These are phyloP conservation scores for Oligia fasciuncula DNA, from an alignment of 2,888 invertebrate species.

Conservation along the genomic window DNA sequence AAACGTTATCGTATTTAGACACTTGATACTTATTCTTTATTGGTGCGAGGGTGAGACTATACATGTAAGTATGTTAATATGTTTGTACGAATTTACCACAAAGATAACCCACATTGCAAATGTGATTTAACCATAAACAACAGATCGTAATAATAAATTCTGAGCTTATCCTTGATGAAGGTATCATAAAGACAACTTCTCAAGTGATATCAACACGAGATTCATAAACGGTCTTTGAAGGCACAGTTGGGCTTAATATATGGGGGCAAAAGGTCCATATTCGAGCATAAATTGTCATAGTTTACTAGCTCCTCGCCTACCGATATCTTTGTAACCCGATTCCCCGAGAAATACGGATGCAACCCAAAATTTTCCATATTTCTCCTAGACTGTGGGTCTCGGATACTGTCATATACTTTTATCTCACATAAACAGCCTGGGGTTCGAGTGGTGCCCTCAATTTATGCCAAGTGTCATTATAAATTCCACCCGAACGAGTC, in stretches of 20 bases:
- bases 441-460: constrained; percentile 67
- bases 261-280: constrained; percentile 31
- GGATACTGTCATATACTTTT: constrained; percentile 52
- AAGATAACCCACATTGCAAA: background rate
- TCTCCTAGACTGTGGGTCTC: constrained; percentile 29
- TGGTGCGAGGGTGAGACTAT: background rate
- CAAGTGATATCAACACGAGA: constrained; percentile 33
- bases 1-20: constrained; percentile 23
- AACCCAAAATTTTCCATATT: constrained; percentile 55
- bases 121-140: background rate
- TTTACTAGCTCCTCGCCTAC: constrained; percentile 34
- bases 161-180: constrained; percentile 15
- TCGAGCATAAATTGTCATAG: constrained; percentile 41
- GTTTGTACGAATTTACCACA: background rate
- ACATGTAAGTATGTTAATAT: background rate
- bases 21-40: constrained; percentile 31
- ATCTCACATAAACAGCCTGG: constrained; percentile 60
- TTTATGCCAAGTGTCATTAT: constrained; percentile 84
- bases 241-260: constrained; percentile 36
- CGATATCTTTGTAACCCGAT: constrained; percentile 40
- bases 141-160: constrained; percentile 29
- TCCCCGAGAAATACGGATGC: constrained; percentile 47
- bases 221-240: constrained; percentile 25
- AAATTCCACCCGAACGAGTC: constrained; percentile 73
- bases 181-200: constrained; percentile 23